phyloP scores from a whole-genome alignment of 2,113 vertebrate species.

The Zosterops pallidus region DNA sequence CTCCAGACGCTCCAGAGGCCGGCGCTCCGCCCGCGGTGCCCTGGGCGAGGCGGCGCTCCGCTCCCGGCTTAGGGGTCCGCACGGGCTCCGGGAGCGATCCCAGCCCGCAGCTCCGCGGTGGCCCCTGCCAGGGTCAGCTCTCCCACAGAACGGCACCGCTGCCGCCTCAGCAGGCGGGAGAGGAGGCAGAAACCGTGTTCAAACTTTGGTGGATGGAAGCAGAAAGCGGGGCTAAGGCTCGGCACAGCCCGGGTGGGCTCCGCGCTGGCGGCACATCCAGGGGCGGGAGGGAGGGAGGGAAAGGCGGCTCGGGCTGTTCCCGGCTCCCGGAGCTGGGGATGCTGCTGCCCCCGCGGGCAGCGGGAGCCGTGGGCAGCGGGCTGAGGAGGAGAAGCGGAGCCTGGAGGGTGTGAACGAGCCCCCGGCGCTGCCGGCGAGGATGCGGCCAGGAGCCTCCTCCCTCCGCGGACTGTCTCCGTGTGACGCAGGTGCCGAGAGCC shows the following conservation, averaged over 20 bases:
- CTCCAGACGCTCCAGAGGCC: neutral
- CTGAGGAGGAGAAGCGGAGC: neutral
- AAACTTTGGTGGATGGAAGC: constrained; percentile 4
- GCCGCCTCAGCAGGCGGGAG: neutral
- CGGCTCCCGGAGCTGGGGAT: neutral
- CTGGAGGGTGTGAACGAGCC: neutral
- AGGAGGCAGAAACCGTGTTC: neutral
- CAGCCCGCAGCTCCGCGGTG: neutral
- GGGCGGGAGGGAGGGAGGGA: neutral
- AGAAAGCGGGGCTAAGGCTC: neutral
- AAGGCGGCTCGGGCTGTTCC: neutral
- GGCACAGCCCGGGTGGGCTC: neutral
- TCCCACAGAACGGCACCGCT: neutral
- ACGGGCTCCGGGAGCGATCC: neutral
- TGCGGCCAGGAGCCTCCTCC: constrained; percentile 21
- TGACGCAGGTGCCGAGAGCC: constrained; percentile 22
- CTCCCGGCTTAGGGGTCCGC: neutral
- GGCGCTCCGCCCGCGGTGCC: neutral
- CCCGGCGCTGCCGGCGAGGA: neutral
- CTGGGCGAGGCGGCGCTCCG: neutral
- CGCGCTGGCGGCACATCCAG: neutral
- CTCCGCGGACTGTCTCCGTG: neutral
- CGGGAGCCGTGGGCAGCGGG: neutral
- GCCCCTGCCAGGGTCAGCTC: neutral
- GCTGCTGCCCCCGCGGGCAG: neutral